Percentiles rank a stretch among this genome's conserved stretches.
Evolutionary conservation across 2,888 invertebrate species (phyloP).

Genomic region (Caenorhabditis doughertyi): DNA sequence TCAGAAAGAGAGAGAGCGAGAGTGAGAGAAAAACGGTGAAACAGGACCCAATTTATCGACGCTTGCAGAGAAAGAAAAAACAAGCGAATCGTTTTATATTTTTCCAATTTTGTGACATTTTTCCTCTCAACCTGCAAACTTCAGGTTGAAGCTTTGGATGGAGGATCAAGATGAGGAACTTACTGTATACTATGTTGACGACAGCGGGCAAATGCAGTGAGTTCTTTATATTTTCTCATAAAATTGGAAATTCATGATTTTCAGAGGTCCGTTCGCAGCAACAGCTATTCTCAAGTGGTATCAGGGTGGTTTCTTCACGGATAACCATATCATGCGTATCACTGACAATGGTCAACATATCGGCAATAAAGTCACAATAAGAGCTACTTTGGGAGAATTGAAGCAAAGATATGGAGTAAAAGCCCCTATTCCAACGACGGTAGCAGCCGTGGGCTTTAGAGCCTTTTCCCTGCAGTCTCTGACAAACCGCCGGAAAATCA

Average conservation of each 20-base stretch:
- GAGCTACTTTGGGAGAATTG: slow-evolving; percentile 5
- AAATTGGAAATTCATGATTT: neutral
- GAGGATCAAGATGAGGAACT: neutral
- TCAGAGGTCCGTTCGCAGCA: slow-evolving; percentile 30
- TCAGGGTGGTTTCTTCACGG: neutral
- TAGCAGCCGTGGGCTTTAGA: neutral
- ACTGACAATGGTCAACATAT: slow-evolving; percentile 26
- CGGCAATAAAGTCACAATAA: neutral
- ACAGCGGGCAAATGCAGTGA: neutral
- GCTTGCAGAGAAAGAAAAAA: too few species aligned
- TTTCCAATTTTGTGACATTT: neutral
- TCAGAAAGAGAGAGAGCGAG: too few species aligned
- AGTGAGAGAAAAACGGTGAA: too few species aligned
- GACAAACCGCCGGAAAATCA: neutral
- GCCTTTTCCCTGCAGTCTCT: neutral
- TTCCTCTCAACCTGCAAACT: neutral
- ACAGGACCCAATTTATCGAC: too few species aligned
- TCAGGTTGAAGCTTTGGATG: neutral
- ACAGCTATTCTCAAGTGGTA: slow-evolving; percentile 7
- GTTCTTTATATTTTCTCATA: neutral
- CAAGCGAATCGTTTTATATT: too few species aligned
- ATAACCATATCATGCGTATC: slow-evolving; percentile 3
- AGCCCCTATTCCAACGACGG: neutral
- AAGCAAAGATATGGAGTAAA: slow-evolving; percentile 15
- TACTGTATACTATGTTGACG: slow-evolving; percentile 14